Conservation (phyloP, 2,888 invertebrate species). For the Drosophila fulvimacula region DNA sequence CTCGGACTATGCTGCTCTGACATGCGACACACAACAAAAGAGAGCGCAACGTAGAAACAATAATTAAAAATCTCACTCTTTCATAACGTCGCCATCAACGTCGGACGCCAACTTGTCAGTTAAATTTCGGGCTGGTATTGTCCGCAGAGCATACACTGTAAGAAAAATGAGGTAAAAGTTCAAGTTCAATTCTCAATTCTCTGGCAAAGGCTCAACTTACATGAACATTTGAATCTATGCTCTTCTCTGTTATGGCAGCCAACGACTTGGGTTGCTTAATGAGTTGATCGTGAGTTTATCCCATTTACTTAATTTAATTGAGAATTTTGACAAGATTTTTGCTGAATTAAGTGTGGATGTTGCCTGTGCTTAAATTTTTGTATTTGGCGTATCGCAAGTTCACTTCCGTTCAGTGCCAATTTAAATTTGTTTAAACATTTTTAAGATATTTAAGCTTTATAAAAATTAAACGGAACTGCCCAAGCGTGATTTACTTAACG, state of each 20-base stretch:
- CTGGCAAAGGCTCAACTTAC: not conserved
- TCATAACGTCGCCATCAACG: constrained; percentile 25
- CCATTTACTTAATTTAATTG: not conserved
- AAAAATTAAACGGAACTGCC: not conserved
- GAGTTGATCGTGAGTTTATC: not conserved
- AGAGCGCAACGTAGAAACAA: constrained; percentile 35
- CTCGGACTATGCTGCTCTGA: constrained; percentile 3
- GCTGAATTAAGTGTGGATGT: not conserved
- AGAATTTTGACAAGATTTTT: not conserved
- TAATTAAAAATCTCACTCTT: constrained; percentile 58
- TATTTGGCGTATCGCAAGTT: not conserved
- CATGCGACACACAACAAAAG: constrained; percentile 19
- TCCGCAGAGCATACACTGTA: constrained; percentile 32
- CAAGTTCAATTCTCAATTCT: not conserved
- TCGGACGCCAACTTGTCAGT: constrained; percentile 27
- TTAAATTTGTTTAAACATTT: not conserved
- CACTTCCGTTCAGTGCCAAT: no score
- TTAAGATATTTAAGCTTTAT: not conserved
- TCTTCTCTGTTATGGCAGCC: not conserved
- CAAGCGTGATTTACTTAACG: not conserved
- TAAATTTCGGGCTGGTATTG: constrained; percentile 4
- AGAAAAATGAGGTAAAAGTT: not conserved
- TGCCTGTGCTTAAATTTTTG: not conserved
- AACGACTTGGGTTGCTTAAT: not conserved
- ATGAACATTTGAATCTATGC: not conserved